Evolutionary conservation across 2,888 invertebrate genomes (phyloP).

Genomic region (Phorcus lineatus): DNA sequence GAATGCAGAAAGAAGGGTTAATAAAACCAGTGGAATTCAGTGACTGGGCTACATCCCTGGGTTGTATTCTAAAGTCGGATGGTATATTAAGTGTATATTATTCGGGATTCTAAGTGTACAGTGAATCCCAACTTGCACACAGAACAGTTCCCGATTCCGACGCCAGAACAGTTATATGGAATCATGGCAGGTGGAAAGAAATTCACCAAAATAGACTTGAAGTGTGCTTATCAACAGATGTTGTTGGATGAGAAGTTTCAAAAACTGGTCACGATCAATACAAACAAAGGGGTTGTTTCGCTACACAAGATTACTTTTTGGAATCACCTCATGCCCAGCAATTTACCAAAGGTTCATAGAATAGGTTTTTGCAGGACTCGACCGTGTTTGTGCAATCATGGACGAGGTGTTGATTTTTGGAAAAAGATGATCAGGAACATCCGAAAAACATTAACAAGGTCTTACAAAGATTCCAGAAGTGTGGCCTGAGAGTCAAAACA

Average conservation of each 20-base stretch:
- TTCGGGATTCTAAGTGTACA: constrained; percentile 55
- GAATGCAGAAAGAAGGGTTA: no score
- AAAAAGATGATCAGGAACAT: no score
- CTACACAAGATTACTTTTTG: constrained; percentile 36
- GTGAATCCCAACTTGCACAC: constrained; percentile 54
- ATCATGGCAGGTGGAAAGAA: constrained; percentile 38
- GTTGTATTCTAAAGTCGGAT: constrained; percentile 34
- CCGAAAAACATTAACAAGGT: no score
- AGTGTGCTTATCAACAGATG: constrained; percentile 35
- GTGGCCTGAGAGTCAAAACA: no score
- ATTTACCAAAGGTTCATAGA: no score
- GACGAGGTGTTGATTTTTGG: no score
- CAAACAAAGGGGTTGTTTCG: constrained; percentile 30
- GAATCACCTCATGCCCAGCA: constrained; percentile 5
- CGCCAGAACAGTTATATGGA: constrained; percentile 55
- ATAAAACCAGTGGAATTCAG: no score
- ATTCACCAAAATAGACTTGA: constrained; percentile 40
- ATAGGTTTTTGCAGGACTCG: no score
- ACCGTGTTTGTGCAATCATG: no score
- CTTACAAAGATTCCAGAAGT: no score
- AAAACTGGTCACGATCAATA: neutral
- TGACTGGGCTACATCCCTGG: constrained; percentile 44
- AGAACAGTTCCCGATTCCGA: constrained; percentile 57
- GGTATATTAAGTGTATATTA: neutral
- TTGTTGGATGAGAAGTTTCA: constrained; percentile 31